These are phyloP conservation scores for Parazoanthus atlanticus DNA, from an alignment of 92 coral and sea anemone genomes.

Conservation along the genomic window DNA sequence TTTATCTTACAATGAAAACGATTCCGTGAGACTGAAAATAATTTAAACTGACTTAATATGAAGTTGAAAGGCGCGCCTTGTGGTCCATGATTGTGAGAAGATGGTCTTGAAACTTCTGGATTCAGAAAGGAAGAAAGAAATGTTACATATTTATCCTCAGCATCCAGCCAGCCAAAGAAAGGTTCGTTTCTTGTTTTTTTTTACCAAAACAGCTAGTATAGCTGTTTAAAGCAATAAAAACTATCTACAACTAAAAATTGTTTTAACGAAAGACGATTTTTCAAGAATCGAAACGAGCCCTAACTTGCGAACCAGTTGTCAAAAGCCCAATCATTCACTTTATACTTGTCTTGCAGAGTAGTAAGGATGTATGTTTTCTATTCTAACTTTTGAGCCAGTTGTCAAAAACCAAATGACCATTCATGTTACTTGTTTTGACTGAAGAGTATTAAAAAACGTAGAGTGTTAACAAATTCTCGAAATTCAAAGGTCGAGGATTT, in stretches of 20 bases:
- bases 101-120: conserved; percentile 96
- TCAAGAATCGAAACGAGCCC: background rate
- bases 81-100: conserved; percentile 96
- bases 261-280: background rate
- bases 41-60: background rate
- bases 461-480: too few relatives aligned
- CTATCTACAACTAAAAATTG: background rate
- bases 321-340: background rate
- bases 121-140: conserved; percentile 32
- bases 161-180: background rate
- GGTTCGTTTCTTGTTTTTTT: background rate
- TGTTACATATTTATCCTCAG: background rate
- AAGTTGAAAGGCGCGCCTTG: conserved; percentile 73
- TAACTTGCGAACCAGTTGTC: background rate
- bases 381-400: too few relatives aligned
- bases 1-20: too few relatives aligned
- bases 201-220: background rate
- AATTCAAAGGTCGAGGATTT: too few relatives aligned
- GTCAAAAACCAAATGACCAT: too few relatives aligned
- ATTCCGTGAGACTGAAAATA: background rate
- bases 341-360: too few relatives aligned
- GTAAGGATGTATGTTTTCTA: too few relatives aligned
- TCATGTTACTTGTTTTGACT: too few relatives aligned
- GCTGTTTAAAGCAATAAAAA: background rate
- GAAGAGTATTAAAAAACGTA: too few relatives aligned